Evolutionary conservation across 2,113 vertebrate species (phyloP).

Genomic region (Syrmaticus mikado): DNA sequence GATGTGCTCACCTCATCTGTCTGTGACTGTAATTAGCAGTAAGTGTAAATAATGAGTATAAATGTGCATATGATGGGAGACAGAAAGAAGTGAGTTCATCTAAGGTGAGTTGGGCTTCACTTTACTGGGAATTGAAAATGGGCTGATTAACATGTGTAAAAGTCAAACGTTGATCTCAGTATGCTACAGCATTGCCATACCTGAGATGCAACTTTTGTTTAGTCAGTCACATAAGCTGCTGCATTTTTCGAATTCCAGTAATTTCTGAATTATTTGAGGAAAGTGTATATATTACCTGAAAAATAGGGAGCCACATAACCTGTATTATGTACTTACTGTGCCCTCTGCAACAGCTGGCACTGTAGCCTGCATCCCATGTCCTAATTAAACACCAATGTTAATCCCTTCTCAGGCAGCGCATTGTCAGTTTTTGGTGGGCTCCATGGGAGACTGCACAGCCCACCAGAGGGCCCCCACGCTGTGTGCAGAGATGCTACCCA

Average conservation of each 20-base stretch:
- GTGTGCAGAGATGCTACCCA: neutral
- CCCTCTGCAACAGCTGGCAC: neutral
- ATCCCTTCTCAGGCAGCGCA: neutral
- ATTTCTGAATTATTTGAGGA: neutral
- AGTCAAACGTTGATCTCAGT: accelerated
- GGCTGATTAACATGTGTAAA: neutral
- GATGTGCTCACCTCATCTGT: neutral
- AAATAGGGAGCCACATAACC: neutral
- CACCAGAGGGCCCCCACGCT: neutral
- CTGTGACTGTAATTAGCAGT: neutral
- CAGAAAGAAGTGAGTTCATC: neutral
- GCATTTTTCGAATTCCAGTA: neutral
- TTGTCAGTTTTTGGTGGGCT: neutral
- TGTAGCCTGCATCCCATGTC: neutral
- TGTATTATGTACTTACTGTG: neutral
- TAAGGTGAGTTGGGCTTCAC: neutral
- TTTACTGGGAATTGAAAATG: neutral
- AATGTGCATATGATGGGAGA: neutral
- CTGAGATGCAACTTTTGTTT: neutral
- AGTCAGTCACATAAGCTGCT: neutral
- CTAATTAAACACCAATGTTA: neutral
- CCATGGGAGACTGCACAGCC: neutral
- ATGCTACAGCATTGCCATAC: neutral
- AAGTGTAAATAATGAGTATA: neutral
- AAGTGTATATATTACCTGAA: neutral